phyloP scores from a whole-genome alignment of 2,113 vertebrate species.

The Elephas maximus region DNA sequence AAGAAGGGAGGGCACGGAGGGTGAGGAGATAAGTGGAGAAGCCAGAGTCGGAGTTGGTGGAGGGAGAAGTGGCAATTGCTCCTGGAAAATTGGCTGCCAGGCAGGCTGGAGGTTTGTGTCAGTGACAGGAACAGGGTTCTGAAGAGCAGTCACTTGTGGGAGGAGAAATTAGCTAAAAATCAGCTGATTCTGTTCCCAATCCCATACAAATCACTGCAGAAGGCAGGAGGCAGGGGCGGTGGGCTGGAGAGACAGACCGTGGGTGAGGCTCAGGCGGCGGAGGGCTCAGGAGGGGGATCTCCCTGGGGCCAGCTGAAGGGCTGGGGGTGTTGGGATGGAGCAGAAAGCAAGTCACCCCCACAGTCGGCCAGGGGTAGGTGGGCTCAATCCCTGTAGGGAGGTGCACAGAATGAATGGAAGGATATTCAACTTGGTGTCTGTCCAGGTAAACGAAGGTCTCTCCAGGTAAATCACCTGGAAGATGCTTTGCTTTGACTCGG shows the following conservation, averaged over 20 bases:
- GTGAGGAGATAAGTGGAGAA: not conserved
- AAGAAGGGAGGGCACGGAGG: too few relatives aligned
- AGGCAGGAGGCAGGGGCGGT: not conserved
- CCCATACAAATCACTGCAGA: not conserved
- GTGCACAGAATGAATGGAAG: not conserved
- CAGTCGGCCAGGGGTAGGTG: not conserved
- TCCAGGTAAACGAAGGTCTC: not conserved
- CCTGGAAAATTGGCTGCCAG: not conserved
- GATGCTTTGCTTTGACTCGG: not conserved
- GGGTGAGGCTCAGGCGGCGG: not conserved
- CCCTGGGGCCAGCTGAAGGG: not conserved
- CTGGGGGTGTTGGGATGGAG: not conserved
- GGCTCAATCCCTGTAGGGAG: not conserved
- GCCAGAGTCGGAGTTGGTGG: not conserved
- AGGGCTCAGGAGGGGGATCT: not conserved
- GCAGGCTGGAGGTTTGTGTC: not conserved
- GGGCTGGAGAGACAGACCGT: not conserved
- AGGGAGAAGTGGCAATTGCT: not conserved
- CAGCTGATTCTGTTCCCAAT: slow-evolving; percentile 43
- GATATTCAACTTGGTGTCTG: not conserved
- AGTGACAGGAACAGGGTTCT: slow-evolving; percentile 4
- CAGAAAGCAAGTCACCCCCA: accelerated
- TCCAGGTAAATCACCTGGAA: not conserved
- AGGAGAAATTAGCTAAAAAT: slow-evolving; percentile 70
- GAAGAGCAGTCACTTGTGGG: slow-evolving; percentile 61